A percentile compares a stretch with the other conserved stretches of the same genome.
Evolutionary conservation across 2,888 invertebrate species (phyloP).

Genomic region (Agelastica alni): DNA sequence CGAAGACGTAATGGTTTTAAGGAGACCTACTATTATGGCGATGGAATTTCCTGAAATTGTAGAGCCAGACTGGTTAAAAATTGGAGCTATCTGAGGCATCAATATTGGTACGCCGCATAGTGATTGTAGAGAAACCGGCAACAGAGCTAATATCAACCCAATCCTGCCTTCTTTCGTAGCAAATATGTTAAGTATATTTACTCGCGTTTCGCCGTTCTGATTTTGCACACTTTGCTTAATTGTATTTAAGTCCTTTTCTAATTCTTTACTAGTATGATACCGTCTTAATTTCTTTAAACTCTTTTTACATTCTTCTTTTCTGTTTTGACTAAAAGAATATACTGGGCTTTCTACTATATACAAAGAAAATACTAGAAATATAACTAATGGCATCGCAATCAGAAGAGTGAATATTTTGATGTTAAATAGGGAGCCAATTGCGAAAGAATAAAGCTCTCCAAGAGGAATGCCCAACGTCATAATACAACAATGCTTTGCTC

Average conservation of each 20-base stretch:
- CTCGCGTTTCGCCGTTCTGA: constrained; percentile 29
- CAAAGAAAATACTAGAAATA: not conserved
- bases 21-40: constrained; percentile 7
- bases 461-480: constrained; percentile 6
- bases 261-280: constrained; percentile 5
- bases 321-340: constrained; percentile 4
- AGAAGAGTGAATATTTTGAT: constrained; percentile 8
- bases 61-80: constrained; percentile 3
- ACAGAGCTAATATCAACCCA: constrained; percentile 31
- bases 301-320: constrained; percentile 5
- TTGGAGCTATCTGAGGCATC: constrained; percentile 11
- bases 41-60: constrained; percentile 7
- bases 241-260: constrained; percentile 9
- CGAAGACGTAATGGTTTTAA: not conserved
- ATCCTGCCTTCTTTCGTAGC: constrained; percentile 1
- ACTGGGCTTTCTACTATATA: constrained; percentile 9
- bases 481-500: constrained; percentile 10
- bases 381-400: constrained; percentile 1
- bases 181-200: not conserved
- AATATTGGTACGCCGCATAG: constrained; percentile 7
- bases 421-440: constrained; percentile 4
- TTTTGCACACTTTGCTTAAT: not conserved
- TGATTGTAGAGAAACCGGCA: constrained; percentile 7
- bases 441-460: constrained; percentile 4
- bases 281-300: constrained; percentile 2